A percentile compares a stretch with the other conserved stretches of the same genome.
Evolutionary conservation across 2,113 vertebrate genomes (phyloP).

Genomic region (Callocephalon fimbriatum): DNA sequence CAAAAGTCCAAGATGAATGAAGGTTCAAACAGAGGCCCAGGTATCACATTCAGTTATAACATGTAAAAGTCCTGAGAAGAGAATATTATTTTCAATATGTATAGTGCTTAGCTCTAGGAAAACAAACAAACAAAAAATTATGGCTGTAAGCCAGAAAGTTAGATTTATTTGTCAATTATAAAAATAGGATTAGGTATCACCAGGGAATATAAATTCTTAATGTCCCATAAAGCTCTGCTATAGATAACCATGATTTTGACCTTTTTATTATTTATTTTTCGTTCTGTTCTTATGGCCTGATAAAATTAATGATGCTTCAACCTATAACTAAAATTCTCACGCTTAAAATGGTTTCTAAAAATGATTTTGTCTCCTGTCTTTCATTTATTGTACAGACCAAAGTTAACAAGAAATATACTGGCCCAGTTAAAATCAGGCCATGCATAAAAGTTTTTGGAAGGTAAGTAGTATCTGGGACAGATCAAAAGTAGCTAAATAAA

Average conservation of each 20-base stretch:
- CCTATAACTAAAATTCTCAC: background rate
- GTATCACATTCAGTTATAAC: background rate
- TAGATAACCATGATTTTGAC: background rate
- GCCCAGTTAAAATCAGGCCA: slow-evolving; percentile 21
- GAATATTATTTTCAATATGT: background rate
- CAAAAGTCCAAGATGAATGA: background rate
- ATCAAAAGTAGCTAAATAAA: background rate
- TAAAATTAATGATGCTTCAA: slow-evolving; percentile 44
- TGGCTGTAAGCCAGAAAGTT: background rate
- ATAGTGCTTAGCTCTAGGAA: background rate
- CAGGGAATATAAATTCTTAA: background rate
- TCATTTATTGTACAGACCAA: background rate
- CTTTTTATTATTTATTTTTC: slow-evolving; percentile 26
- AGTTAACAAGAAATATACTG: background rate
- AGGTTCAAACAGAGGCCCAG: background rate
- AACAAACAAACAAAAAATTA: background rate
- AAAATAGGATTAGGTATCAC: slow-evolving; percentile 1
- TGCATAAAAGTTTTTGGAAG: background rate
- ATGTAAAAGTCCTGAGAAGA: background rate
- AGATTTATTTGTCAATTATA: slow-evolving; percentile 47
- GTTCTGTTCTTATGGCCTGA: background rate
- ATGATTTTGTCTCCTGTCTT: background rate
- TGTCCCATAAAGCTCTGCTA: slow-evolving; percentile 24
- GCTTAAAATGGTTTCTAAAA: background rate
- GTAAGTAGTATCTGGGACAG: background rate